Evolutionary conservation across 2,888 invertebrate genomes (phyloP).

Genomic region (Aporophyla lueneburgensis): DNA sequence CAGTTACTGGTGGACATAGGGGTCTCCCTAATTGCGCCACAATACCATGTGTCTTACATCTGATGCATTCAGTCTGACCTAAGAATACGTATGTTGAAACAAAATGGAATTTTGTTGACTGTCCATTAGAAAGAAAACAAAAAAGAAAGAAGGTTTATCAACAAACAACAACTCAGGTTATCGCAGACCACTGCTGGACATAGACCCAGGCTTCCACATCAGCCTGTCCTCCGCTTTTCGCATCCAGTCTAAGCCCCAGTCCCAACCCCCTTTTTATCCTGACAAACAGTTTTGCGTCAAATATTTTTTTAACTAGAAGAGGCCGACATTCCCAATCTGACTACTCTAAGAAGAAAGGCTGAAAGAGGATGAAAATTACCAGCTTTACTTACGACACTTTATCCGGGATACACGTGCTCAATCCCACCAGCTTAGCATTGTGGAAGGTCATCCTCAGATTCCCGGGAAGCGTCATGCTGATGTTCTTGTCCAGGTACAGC

Average conservation of each 20-base stretch:
- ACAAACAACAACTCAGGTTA: neutral
- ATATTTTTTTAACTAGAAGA: too few species aligned
- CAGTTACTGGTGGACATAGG: too few species aligned
- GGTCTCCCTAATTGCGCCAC: too few species aligned
- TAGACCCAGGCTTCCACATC: neutral
- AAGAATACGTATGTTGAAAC: too few species aligned
- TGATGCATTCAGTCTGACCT: neutral
- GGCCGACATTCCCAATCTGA: too few species aligned
- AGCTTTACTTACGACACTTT: constrained; percentile 86
- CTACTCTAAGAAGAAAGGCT: too few species aligned
- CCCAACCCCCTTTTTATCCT: neutral
- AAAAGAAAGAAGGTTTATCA: too few species aligned
- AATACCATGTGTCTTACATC: neutral
- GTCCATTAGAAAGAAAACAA: too few species aligned
- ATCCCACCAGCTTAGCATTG: constrained; percentile 83
- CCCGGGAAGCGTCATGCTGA: constrained; percentile 85
- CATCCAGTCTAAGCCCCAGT: neutral
- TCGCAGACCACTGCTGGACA: neutral
- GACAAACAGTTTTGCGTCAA: too few species aligned
- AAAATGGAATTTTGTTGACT: too few species aligned
- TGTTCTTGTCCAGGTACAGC: constrained; percentile 82
- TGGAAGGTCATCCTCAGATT: constrained; percentile 88
- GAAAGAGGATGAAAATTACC: too few species aligned
- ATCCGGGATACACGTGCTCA: constrained; percentile 84
- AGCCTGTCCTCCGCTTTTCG: too few species aligned